Conservation (phyloP, 2,797 vertebrate species). For the Pagetopsis macropterus region DNA sequence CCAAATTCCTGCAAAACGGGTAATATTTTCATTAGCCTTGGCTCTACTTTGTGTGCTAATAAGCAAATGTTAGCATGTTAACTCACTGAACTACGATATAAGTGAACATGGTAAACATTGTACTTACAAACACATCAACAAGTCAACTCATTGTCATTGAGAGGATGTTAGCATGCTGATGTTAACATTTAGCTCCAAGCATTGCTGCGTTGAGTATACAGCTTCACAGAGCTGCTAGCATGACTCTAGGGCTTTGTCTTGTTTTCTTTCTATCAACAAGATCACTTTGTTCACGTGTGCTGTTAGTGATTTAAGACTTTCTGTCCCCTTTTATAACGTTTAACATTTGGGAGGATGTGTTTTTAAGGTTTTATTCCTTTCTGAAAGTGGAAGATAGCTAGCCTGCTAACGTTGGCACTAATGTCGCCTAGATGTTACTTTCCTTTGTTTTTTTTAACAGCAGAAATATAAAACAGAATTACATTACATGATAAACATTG, state of each 20-base stretch:
- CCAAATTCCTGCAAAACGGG: not conserved
- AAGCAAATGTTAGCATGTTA: too few species aligned
- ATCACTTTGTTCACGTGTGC: not conserved
- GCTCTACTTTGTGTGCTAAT: too few species aligned
- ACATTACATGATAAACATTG: too few species aligned
- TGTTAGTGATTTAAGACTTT: not conserved
- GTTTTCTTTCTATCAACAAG: not conserved
- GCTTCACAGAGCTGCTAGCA: not conserved
- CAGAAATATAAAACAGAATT: too few species aligned
- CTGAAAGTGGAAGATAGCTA: too few species aligned
- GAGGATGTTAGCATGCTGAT: not conserved
- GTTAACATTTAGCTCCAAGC: not conserved
- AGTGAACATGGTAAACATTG: not conserved
- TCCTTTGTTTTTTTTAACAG: too few species aligned
- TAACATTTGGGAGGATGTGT: too few species aligned
- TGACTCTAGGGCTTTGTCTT: not conserved
- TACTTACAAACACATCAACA: not conserved
- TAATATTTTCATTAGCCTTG: too few species aligned
- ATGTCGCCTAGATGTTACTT: too few species aligned
- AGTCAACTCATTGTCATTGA: not conserved
- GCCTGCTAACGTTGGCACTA: too few species aligned
- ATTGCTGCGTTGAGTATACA: not conserved
- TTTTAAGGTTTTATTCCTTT: too few species aligned
- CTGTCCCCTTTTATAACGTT: not conserved
- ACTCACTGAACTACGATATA: not conserved